Percentiles rank a stretch among this genome's conserved stretches.
These are phyloP conservation scores for Ceyx erithaca DNA, from an alignment of 2,797 vertebrate genomes.

Conservation along the genomic window DNA sequence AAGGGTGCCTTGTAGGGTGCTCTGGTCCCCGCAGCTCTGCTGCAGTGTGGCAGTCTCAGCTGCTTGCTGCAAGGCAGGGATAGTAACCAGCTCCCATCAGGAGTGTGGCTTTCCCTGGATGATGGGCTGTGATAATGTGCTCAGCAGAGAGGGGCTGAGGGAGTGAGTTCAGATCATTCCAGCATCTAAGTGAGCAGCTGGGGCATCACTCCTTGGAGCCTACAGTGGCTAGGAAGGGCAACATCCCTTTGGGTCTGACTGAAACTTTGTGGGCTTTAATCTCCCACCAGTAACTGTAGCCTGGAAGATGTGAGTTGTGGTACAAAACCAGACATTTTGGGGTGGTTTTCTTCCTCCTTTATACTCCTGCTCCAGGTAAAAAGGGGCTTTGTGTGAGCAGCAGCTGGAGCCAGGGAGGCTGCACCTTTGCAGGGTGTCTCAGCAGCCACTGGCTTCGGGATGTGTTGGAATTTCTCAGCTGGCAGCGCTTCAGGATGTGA, in stretches of 20 bases:
- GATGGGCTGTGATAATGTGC: background rate
- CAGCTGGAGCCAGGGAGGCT: background rate
- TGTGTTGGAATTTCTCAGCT: background rate
- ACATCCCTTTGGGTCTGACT: slow-evolving; percentile 54
- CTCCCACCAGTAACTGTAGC: background rate
- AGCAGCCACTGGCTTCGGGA: fast-evolving
- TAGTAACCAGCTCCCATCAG: slow-evolving; percentile 1
- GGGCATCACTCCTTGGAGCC: slow-evolving; percentile 31
- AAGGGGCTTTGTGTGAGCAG: background rate
- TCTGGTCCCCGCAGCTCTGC: background rate
- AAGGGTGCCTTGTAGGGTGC: background rate
- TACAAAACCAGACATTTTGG: background rate
- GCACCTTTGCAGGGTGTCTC: background rate
- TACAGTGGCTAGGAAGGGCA: slow-evolving; percentile 40
- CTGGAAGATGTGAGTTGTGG: background rate
- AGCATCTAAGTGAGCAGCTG: slow-evolving; percentile 49
- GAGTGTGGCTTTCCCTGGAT: background rate
- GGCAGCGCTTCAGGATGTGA: background rate
- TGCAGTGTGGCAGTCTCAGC: background rate
- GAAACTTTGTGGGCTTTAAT: slow-evolving; percentile 40
- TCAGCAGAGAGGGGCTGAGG: background rate
- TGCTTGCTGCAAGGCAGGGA: background rate
- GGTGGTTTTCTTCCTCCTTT: background rate
- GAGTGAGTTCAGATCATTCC: slow-evolving; percentile 5
- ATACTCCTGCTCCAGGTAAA: background rate